A percentile compares a stretch with the other conserved stretches of the same genome.
Evolutionary conservation across 1,140 invertebrate species (phyloP).

Genomic region (Bilobella aurantiaca): DNA sequence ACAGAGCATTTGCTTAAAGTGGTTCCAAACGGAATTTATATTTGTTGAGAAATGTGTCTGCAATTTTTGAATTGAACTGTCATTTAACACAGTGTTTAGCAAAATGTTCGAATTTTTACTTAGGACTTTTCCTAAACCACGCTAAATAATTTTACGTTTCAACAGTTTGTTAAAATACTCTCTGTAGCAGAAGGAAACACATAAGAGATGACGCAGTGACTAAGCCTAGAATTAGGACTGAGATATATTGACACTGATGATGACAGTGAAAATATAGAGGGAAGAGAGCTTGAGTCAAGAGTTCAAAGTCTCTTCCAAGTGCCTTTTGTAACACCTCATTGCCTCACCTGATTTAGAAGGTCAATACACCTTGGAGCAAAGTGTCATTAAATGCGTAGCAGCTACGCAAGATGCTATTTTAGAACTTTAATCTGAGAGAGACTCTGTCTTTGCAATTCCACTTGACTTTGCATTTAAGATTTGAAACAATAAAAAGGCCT

Average conservation of each 20-base stretch:
- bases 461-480: no score
- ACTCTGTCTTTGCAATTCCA: no score
- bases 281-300: not conserved
- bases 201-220: not conserved
- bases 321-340: conserved; percentile 5
- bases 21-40: no score
- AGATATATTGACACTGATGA: not conserved
- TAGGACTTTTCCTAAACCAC: not conserved
- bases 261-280: not conserved
- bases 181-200: not conserved
- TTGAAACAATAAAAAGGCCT: no score
- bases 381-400: no score
- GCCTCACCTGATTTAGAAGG: not conserved
- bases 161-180: not conserved
- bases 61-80: not conserved
- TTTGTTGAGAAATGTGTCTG: not conserved
- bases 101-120: not conserved
- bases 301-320: not conserved
- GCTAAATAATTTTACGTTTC: no score
- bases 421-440: no score
- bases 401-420: no score
- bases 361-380: not conserved
- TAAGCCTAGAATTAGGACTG: not conserved
- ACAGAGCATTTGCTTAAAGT: no score
- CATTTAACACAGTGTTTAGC: not conserved